phyloP scores from a whole-genome alignment of 1,140 invertebrate species.

The Aphidius ervi region DNA sequence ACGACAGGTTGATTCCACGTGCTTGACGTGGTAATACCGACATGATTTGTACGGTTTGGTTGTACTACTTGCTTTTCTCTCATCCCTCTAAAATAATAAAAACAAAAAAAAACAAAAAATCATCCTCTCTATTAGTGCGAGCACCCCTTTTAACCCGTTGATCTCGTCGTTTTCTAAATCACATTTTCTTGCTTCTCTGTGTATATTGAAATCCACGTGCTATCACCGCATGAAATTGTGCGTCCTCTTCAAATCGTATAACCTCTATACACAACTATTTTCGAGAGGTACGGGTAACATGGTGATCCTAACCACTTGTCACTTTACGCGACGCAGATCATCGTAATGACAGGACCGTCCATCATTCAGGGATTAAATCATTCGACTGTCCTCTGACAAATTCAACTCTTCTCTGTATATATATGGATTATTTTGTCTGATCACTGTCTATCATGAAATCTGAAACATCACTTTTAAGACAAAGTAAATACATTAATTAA shows the following conservation, averaged over 20 bases:
- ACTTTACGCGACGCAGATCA: conserved; percentile 53
- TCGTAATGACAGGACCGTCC: conserved; percentile 57
- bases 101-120: too few species aligned
- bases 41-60: conserved; percentile 51
- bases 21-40: conserved; percentile 49
- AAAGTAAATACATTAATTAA: too few species aligned
- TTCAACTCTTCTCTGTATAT: neutral
- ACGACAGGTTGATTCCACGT: conserved; percentile 44
- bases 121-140: too few species aligned
- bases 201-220: too few species aligned
- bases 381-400: conserved; percentile 30
- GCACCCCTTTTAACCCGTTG: conserved; percentile 26
- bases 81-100: conserved; percentile 10
- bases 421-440: neutral
- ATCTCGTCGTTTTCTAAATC: conserved; percentile 26
- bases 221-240: too few species aligned
- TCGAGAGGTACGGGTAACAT: neutral
- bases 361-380: conserved; percentile 52
- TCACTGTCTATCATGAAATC: conserved; percentile 1
- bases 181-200: too few species aligned
- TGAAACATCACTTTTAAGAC: too few species aligned
- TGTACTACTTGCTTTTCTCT: conserved; percentile 14
- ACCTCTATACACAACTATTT: too few species aligned
- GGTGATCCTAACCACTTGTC: conserved; percentile 54
- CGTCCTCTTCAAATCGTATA: too few species aligned